phyloP scores from a whole-genome alignment of 1,140 invertebrate species.

The Psix sp. region DNA sequence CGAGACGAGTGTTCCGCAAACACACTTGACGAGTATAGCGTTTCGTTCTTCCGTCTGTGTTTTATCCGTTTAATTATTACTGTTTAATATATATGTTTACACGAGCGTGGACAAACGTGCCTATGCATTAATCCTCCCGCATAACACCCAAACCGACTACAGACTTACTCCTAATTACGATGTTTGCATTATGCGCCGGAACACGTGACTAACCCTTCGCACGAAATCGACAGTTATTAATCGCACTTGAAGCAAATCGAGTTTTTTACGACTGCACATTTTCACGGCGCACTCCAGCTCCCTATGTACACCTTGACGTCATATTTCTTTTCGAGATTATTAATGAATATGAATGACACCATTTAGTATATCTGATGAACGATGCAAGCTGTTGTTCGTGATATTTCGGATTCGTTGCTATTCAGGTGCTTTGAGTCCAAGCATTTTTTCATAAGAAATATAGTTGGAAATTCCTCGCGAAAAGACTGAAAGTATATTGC shows the following conservation, averaged over 20 bases:
- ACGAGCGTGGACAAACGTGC: not conserved
- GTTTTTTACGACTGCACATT: conserved; percentile 7
- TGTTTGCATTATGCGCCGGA: conserved; percentile 24
- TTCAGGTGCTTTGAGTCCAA: no score
- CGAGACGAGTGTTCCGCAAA: conserved; percentile 63
- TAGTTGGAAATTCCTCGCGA: not conserved
- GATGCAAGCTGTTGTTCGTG: no score
- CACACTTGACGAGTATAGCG: conserved; percentile 61
- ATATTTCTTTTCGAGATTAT: no score
- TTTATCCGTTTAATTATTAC: conserved; percentile 55
- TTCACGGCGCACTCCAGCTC: conserved; percentile 7
- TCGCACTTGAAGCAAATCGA: conserved; percentile 7
- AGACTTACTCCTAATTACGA: conserved; percentile 38
- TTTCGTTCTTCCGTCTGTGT: conserved; percentile 52
- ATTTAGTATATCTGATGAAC: no score
- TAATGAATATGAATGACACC: no score
- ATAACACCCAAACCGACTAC: conserved; percentile 12
- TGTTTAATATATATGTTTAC: conserved; percentile 45
- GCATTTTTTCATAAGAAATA: no score
- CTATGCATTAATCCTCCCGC: conserved; percentile 8
- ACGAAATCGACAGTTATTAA: conserved; percentile 37
- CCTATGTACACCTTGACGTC: no score
- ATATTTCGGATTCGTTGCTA: no score
- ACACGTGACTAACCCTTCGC: not conserved
- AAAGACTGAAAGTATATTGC: conserved; percentile 19